These are phyloP conservation scores for Sialis lutaria DNA, from an alignment of 2,888 invertebrate genomes.

Conservation along the genomic window DNA sequence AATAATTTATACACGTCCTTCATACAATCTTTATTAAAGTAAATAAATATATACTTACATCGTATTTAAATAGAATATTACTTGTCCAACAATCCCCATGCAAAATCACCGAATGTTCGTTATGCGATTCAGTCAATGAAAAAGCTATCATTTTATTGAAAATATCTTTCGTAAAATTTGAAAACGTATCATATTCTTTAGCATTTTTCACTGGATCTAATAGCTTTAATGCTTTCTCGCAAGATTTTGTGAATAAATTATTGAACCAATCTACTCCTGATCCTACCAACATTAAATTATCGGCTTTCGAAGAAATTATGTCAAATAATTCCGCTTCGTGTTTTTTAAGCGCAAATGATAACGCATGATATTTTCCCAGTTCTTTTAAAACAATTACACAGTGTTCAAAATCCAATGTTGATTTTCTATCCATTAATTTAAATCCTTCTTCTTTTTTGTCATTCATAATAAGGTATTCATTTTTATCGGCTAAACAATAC, in stretches of 20 bases:
- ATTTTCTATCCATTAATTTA: not conserved
- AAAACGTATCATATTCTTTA: slow-evolving; percentile 4
- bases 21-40: too few species aligned
- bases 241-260: not conserved
- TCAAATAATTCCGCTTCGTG: not conserved
- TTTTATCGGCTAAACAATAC: not conserved
- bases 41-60: slow-evolving; percentile 6
- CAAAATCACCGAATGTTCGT: slow-evolving; percentile 14
- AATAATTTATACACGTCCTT: too few species aligned
- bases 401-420: slow-evolving; percentile 3
- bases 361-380: slow-evolving; percentile 2
- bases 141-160: not conserved
- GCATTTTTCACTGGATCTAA: not conserved
- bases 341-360: slow-evolving; percentile 2
- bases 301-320: not conserved
- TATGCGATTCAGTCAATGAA: slow-evolving; percentile 7
- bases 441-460: not conserved
- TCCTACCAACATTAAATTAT: not conserved
- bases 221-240: not conserved
- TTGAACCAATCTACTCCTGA: not conserved
- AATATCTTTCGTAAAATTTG: slow-evolving; percentile 8
- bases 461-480: slow-evolving; percentile 14
- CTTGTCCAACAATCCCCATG: slow-evolving; percentile 17
- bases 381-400: slow-evolving; percentile 1
- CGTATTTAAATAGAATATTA: slow-evolving; percentile 16